Evolutionary conservation across 2,888 invertebrate species (phyloP), one percentile per base, ranked within the genome.

Genomic region (Erebia palarica): DNA sequence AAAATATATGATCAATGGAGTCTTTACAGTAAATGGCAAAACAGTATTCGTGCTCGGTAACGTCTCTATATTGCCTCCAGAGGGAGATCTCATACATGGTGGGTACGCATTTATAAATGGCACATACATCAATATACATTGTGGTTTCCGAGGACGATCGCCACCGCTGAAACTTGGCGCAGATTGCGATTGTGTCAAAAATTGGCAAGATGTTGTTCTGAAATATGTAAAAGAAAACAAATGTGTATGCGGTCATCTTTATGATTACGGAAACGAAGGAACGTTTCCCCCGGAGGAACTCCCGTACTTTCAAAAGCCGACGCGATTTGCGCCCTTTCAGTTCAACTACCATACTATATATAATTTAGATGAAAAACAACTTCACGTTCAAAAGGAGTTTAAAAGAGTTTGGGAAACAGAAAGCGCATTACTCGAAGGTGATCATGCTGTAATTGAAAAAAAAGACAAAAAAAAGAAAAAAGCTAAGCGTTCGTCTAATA

Each of bases 331-430:
- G 49, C 84, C 86, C 0, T 81, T 78, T 11, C 66, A 81, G 51
- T 89, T 92, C 70, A 87, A 92, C 66, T 90, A 89, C 75, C 76
- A 87, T 36, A 88, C 85, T n/a, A 91, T 92, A 71, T 92, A 81
- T 65, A 84, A 92, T 72, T 63, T 86, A 55, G 86, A 92, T 75
- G 74, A 79, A 18, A 86, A 90, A 75, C 79, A 81, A 0, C 73
- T 88, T 21, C 79, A 80, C 2, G 77, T 92, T 18, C 82, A 83
- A 72, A 91, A 85, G 66, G 86, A 91, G 69, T 88, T 91, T 59
- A 90, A 87, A 75, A 86, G 76, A 72, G 42, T 89, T 73, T 91
- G 90, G 90, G 86, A 89, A 0, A 89, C 87, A 10, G 92, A 92
- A 7, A 92, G 91, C 73, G 72, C 84, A 49, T 77, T 92, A 14